phyloP scores from a whole-genome alignment of 1,140 invertebrate species.

The Magallana ariakensis region DNA sequence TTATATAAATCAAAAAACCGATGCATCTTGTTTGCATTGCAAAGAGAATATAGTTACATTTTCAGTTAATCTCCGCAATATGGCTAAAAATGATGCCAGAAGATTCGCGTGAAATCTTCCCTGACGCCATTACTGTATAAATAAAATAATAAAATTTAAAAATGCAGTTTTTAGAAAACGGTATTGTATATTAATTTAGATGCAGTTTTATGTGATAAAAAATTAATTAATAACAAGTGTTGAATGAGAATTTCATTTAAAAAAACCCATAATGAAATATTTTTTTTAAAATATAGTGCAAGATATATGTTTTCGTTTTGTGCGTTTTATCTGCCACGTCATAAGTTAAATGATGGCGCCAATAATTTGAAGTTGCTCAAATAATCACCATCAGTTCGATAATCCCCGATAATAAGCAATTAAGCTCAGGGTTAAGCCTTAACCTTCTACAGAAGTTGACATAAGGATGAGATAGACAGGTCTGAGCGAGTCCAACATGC shows the following conservation, averaged over 20 bases:
- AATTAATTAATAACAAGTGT: no score
- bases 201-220: background rate
- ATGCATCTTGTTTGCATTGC: slow-evolving; percentile 15
- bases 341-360: background rate
- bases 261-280: no score
- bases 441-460: no score
- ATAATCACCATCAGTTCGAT: no score
- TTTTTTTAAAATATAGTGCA: no score
- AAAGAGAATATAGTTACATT: slow-evolving; percentile 41
- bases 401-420: no score
- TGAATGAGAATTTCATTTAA: no score
- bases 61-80: slow-evolving; percentile 53
- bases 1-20: background rate
- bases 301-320: background rate
- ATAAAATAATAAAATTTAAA: background rate
- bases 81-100: slow-evolving; percentile 32
- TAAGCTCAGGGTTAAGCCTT: no score
- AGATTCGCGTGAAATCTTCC: slow-evolving; percentile 44
- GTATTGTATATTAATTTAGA: background rate
- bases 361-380: background rate
- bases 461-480: no score
- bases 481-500: no score
- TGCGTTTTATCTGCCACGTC: background rate
- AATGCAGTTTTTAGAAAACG: background rate
- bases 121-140: slow-evolving; percentile 45